Percentiles rank a stretch among this genome's conserved stretches.
Evolutionary conservation across 2,797 vertebrate species (phyloP).

Genomic region (Limosa lapponica): DNA sequence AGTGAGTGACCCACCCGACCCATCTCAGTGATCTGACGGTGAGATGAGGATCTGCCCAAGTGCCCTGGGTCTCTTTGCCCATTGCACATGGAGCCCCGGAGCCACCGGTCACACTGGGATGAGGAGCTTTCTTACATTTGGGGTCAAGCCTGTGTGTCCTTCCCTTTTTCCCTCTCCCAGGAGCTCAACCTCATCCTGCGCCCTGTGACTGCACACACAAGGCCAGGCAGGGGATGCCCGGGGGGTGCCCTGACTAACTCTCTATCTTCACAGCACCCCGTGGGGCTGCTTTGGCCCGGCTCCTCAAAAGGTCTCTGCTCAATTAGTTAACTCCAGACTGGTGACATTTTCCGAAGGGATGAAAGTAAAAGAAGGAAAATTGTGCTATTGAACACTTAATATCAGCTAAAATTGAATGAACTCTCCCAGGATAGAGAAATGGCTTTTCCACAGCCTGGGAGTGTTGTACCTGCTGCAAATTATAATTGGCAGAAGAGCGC

Average conservation of each 20-base stretch:
- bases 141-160: background rate
- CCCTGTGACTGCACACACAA: background rate
- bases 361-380: background rate
- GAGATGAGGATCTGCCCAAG: background rate
- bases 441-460: background rate
- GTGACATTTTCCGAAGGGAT: conserved; percentile 1
- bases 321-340: background rate
- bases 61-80: background rate
- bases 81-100: background rate
- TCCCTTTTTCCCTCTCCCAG: background rate
- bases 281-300: background rate
- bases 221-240: background rate
- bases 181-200: background rate
- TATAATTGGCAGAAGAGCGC: background rate
- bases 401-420: background rate
- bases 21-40: background rate
- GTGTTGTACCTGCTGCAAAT: background rate
- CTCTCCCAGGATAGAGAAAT: background rate
- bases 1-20: background rate
- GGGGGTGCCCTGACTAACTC: background rate
- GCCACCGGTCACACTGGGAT: background rate
- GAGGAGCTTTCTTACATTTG: background rate
- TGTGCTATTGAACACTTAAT: background rate
- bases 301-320: background rate
- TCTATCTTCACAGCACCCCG: background rate